A percentile compares a stretch with the other conserved stretches of the same genome.
Conservation (phyloP, 1,140 invertebrate species). For the Paraescarpia echinospica region DNA sequence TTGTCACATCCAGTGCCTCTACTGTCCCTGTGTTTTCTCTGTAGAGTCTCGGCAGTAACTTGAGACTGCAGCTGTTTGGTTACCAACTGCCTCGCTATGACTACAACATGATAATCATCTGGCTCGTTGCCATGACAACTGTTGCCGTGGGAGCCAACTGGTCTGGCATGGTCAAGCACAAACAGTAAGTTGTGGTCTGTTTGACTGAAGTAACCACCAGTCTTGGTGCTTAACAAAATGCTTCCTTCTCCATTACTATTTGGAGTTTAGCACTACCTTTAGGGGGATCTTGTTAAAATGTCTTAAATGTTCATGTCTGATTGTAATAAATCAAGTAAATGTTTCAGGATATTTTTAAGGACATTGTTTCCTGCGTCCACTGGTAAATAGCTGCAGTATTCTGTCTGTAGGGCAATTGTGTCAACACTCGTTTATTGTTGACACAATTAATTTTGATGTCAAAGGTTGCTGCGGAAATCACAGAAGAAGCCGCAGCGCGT, state of each 20-base stretch:
- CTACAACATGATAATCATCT: constrained; percentile 57
- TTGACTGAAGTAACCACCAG: background rate
- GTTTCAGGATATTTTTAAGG: no score
- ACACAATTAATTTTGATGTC: constrained; percentile 10
- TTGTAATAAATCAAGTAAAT: no score
- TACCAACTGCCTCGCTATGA: constrained; percentile 44
- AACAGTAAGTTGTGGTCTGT: constrained; percentile 25
- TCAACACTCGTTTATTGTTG: background rate
- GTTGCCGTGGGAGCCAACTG: constrained; percentile 57
- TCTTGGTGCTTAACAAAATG: no score
- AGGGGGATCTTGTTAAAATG: no score
- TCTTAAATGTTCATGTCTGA: no score
- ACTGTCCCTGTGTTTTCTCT: background rate
- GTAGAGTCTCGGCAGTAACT: constrained; percentile 34
- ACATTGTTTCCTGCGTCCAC: no score
- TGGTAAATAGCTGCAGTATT: no score
- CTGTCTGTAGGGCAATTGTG: no score
- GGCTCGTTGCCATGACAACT: constrained; percentile 55
- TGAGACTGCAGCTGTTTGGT: constrained; percentile 39
- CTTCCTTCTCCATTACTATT: no score
- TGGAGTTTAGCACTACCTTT: no score
- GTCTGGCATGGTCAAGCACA: constrained; percentile 50
- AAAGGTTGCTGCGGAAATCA: background rate
- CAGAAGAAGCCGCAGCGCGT: background rate
- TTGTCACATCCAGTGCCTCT: background rate